These are phyloP conservation scores for Prinia subflava DNA, from an alignment of 2,113 vertebrate species.

Conservation along the genomic window DNA sequence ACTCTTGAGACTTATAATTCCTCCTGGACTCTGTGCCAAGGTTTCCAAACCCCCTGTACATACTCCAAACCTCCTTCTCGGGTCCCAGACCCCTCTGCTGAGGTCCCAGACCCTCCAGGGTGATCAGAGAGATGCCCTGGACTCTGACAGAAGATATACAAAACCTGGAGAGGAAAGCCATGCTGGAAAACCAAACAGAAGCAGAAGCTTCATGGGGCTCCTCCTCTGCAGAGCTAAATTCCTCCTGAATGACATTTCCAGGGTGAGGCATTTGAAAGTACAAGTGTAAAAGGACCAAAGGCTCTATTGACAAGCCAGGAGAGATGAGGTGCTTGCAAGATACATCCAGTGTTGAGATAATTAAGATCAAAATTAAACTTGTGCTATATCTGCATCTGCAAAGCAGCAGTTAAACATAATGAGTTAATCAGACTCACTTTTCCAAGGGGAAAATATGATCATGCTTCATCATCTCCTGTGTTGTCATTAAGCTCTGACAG, in stretches of 20 bases:
- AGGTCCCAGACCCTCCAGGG: too few relatives aligned
- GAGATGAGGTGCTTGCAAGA: constrained; percentile 6
- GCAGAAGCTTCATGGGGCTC: neutral
- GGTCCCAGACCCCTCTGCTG: too few relatives aligned
- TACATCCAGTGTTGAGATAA: neutral
- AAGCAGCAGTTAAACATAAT: constrained; percentile 28
- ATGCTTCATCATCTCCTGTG: neutral
- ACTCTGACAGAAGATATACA: too few relatives aligned
- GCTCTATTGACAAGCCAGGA: constrained; percentile 10
- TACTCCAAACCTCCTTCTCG: too few relatives aligned
- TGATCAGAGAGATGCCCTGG: too few relatives aligned
- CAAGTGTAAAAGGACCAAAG: constrained; percentile 25
- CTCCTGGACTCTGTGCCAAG: too few relatives aligned
- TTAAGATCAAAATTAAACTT: constrained; percentile 38
- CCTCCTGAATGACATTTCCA: neutral
- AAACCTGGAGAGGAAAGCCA: neutral
- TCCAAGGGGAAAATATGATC: constrained; percentile 16
- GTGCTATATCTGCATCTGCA: constrained; percentile 18
- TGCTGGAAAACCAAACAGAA: neutral
- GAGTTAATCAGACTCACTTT: constrained; percentile 28
- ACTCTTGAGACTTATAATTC: too few relatives aligned
- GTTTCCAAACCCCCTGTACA: too few relatives aligned
- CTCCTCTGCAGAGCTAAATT: neutral
- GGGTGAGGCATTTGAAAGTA: constrained; percentile 2
- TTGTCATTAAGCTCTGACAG: neutral